Base-by-base conservation (phyloP, 2,797 vertebrate genomes). In the Acanthis flammea region DNA sequence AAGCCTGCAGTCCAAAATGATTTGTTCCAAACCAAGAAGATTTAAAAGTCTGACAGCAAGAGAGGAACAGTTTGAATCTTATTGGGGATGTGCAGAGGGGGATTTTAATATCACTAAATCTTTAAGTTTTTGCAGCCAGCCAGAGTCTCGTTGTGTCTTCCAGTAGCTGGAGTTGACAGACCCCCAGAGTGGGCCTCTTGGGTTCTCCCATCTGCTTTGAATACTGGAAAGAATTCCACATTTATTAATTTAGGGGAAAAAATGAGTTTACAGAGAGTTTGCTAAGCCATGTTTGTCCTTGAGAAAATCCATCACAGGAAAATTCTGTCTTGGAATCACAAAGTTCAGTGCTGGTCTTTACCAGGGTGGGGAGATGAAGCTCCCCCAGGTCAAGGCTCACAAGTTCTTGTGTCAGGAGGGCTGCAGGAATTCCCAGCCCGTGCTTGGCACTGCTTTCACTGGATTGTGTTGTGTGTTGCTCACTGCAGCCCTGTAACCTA, bases 291-390 rank as follows among this genome's bases (percentile, higher is more conserved):
- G 2, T 57, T 42, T 8, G 3, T 89, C 45, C n/a, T 48, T 65
- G 74, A 33, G 41, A 68, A 67, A 61, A 68, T 23, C 18, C 24
- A 9, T 42, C 0, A 0, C 1, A 0, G 51, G 42, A 73, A 11
- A 48, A 22, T 12, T 6, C 23, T 42, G 30, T 53, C 41, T 35
- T 79, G 3, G 30, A 57, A 22, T 35, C 28, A 23, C 17, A 3
- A 7, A 94, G 53, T 50, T 87, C 47, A 14, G 11, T 39, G 45
- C 19, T 85, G 70, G 14, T 63, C 45, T 75, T 67, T 17, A 2
- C 58, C 9, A 0, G 0, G 1, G 30, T 53, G 27, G 19, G 37
- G 62, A 63, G 6, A 30, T 16, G 51, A 50, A 79, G 19, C 42
- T 42, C 19, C 8, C 62, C 53, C 25, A 35, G 65, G 41, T 33